These are phyloP conservation scores for Rattus norvegicus DNA, from an alignment of 2,113 vertebrate genomes.

Conservation along the genomic window GRCr8 NC_086030.1:32746001-32746500, in stretches of 20 bases:
- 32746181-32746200: background rate
- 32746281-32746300: background rate
- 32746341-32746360: background rate
- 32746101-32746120: background rate
- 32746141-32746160: background rate
- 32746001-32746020: background rate
- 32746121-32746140: background rate
- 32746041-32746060: conserved; percentile 96
- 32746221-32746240: background rate
- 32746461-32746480: background rate
- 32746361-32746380: background rate
- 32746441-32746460: background rate
- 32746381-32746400: background rate
- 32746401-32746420: background rate
- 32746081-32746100: conserved; percentile 94
- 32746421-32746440: background rate
- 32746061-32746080: conserved; percentile 99
- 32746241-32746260: background rate
- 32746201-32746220: background rate
- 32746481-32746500: background rate
- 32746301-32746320: background rate
- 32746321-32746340: background rate
- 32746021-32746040: conserved; percentile 92
- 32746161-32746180: background rate
- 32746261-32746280: background rate